These are phyloP conservation scores for Leptinotarsa juncta DNA, from an alignment of 2,888 invertebrate genomes.

Conservation along the genomic window DNA sequence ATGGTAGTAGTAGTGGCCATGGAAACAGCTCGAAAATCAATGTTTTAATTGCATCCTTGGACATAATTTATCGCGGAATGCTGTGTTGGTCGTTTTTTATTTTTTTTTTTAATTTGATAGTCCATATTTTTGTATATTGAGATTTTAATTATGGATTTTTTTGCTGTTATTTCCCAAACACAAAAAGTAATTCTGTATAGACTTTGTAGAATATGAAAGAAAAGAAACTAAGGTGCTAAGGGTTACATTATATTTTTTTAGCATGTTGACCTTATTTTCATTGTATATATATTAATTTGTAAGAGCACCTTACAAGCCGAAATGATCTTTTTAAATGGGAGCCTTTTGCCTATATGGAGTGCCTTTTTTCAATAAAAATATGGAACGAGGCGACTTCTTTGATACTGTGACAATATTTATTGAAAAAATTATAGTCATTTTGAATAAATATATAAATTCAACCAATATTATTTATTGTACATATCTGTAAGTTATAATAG, in stretches of 20 bases:
- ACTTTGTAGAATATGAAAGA: slow-evolving; percentile 12
- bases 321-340: slow-evolving; percentile 8
- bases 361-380: slow-evolving; percentile 3
- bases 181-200: slow-evolving; percentile 17
- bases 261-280: not conserved
- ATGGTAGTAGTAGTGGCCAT: slow-evolving; percentile 8
- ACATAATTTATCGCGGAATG: slow-evolving; percentile 35
- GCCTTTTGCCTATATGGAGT: slow-evolving; percentile 11
- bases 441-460: slow-evolving; percentile 14
- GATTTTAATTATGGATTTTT: slow-evolving; percentile 19
- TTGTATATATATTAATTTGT: slow-evolving; percentile 16
- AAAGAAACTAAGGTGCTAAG: slow-evolving; percentile 17
- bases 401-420: slow-evolving; percentile 15
- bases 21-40: slow-evolving; percentile 33
- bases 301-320: slow-evolving; percentile 4
- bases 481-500: slow-evolving; percentile 54
- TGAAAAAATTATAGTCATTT: slow-evolving; percentile 8
- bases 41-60: slow-evolving; percentile 46
- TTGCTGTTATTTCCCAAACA: slow-evolving; percentile 16
- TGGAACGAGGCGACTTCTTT: slow-evolving; percentile 5
- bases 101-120: slow-evolving; percentile 35
- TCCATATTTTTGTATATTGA: slow-evolving; percentile 26
- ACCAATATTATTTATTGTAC: slow-evolving; percentile 50
- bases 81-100: slow-evolving; percentile 40
- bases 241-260: not conserved